Evolutionary conservation across 2,113 vertebrate genomes (phyloP), one percentile per base, ranked within the genome.

Genomic region (Uria lomvia): DNA sequence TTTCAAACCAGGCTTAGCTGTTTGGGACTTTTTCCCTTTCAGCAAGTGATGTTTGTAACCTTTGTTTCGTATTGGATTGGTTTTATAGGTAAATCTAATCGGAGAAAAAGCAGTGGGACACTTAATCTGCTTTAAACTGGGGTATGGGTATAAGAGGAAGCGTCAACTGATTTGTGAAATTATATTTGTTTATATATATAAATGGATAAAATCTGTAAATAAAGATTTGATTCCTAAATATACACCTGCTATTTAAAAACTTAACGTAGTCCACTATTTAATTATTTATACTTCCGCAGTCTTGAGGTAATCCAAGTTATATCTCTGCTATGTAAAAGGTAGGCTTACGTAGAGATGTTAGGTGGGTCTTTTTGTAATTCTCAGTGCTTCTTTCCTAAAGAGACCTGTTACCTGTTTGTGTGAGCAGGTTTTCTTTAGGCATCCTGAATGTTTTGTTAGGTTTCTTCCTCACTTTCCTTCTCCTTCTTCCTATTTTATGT

Each of bases 381-480:
- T 67, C 6, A 27, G 0, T 62, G 9, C 42, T 88, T 60, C 24
- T 59, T 90, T 87, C 42, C 29, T 68, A 40, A 70, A 77, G 15
- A 34, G 45, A n/a, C 2, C 7, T 36, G 0, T 29, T 62, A 18
- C 0, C 24, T 70, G 6, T 68, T 77, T 34, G 2, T 43, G 7
- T 67, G 20, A 82, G 22, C 24, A 43, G 23, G 3, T 24, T 65
- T 81, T 83, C 50, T 47, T 43, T 32, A 8, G 16, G 19, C 5
- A 14, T 71, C 12, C 17, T 59, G 38, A n/a, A 50, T 82, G 67
- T 72, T 40, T 56, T 72, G 4, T 43, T 60, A 34, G 14, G 20
- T 36, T 52, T 9, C 9, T 66, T 66, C 34, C 26, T 81, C 8
- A 5, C 15, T 71, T 81, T 47, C 17, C 5, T 86, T 53, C 5